Percentiles rank a stretch among this genome's conserved stretches.
Conservation (phyloP, 2,888 invertebrate genomes). For the Eucriotettix oculatus region DNA sequence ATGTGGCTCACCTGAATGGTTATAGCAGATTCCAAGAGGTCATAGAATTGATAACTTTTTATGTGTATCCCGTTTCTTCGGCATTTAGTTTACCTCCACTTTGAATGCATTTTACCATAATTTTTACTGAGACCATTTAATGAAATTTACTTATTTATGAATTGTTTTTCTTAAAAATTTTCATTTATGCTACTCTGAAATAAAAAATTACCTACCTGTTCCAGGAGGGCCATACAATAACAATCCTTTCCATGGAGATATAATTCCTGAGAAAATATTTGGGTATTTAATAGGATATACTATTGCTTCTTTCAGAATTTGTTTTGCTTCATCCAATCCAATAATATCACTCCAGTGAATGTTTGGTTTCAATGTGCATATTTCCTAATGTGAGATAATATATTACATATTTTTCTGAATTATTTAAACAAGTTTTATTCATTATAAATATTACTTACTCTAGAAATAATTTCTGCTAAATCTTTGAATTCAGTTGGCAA, state of each 20-base stretch:
- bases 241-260: constrained; percentile 73
- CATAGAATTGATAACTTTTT: no score
- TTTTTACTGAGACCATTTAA: no score
- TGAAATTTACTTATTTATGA: neutral
- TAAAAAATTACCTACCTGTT: constrained; percentile 33
- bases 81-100: neutral
- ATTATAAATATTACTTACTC: constrained; percentile 27
- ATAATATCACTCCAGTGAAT: constrained; percentile 69
- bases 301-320: constrained; percentile 68
- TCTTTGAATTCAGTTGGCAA: constrained; percentile 41
- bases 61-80: neutral
- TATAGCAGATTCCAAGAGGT: no score
- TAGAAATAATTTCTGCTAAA: constrained; percentile 45
- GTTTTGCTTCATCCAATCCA: constrained; percentile 57
- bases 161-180: neutral
- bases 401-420: neutral
- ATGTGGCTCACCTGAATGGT: no score
- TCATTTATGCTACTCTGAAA: neutral
- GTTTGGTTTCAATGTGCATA: constrained; percentile 44
- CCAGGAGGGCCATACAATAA: constrained; percentile 62
- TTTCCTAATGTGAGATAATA: constrained; percentile 28
- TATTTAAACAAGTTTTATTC: no score
- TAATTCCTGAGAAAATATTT: constrained; percentile 44
- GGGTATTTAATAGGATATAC: constrained; percentile 65
- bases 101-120: neutral